Evolutionary conservation across 1,140 invertebrate genomes (phyloP).

Genomic region (Drosophila nannoptera): DNA sequence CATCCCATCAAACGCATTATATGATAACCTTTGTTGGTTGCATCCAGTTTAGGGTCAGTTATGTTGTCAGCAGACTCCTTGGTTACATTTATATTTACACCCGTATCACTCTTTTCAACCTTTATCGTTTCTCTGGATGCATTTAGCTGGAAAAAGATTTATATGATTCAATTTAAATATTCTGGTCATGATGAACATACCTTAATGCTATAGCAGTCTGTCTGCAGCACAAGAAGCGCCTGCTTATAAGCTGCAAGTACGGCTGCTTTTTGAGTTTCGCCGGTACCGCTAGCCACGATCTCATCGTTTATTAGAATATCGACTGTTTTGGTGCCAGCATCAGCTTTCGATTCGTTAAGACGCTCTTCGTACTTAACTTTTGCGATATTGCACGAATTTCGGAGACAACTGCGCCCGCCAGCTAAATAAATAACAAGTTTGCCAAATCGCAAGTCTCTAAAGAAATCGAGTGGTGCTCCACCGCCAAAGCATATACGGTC

Average conservation of each 20-base stretch:
- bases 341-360: background rate
- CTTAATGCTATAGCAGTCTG: slow-evolving; percentile 81
- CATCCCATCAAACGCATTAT: slow-evolving; percentile 91
- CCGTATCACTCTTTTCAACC: slow-evolving; percentile 64
- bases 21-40: slow-evolving; percentile 83
- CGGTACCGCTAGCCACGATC: slow-evolving; percentile 61
- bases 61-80: slow-evolving; percentile 54
- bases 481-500: slow-evolving; percentile 54
- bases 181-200: slow-evolving; percentile 55
- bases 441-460: slow-evolving; percentile 52
- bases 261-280: slow-evolving; percentile 77
- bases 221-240: slow-evolving; percentile 78
- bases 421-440: slow-evolving; percentile 49
- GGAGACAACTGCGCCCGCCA: slow-evolving; percentile 61
- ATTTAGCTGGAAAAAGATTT: slow-evolving; percentile 47
- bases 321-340: slow-evolving; percentile 30
- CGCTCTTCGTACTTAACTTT: slow-evolving; percentile 57
- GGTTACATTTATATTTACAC: slow-evolving; percentile 60
- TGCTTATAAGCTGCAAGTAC: slow-evolving; percentile 79
- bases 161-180: background rate
- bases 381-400: slow-evolving; percentile 41
- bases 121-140: slow-evolving; percentile 62
- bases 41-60: slow-evolving; percentile 68
- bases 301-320: slow-evolving; percentile 75
- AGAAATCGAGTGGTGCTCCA: slow-evolving; percentile 57